Percentiles rank a stretch among this genome's conserved stretches.
Evolutionary conservation across 2,888 invertebrate genomes (phyloP).

Genomic region (Ligdia adustata): DNA sequence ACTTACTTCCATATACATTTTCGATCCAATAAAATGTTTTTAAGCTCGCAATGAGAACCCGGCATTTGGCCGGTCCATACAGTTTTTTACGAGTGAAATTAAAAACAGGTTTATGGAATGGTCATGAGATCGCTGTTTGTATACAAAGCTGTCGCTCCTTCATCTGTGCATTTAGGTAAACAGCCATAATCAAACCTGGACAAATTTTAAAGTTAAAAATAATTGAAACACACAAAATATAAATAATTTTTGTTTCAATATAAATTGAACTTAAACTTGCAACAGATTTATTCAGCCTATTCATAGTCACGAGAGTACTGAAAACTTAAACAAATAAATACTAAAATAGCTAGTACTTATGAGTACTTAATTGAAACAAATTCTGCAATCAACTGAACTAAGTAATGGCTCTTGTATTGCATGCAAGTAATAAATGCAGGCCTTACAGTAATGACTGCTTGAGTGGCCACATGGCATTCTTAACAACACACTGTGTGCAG

Average conservation of each 20-base stretch:
- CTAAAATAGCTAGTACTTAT: neutral
- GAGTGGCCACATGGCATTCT: constrained; percentile 43
- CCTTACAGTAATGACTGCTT: constrained; percentile 43
- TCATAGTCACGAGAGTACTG: neutral
- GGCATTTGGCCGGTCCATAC: constrained; percentile 4
- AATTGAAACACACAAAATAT: no score
- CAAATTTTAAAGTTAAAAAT: no score
- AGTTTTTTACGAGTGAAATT: constrained; percentile 18
- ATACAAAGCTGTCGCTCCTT: constrained; percentile 10
- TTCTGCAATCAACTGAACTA: neutral
- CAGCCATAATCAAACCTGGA: no score
- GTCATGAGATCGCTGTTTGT: constrained; percentile 6
- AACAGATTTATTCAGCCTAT: no score
- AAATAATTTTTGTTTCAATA: no score
- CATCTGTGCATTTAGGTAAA: neutral
- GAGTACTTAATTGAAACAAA: neutral
- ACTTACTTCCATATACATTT: constrained; percentile 38
- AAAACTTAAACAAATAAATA: neutral
- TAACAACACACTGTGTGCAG: constrained; percentile 22
- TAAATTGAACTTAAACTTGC: no score
- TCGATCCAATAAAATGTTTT: constrained; percentile 34
- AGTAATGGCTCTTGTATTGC: constrained; percentile 33
- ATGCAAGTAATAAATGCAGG: constrained; percentile 39
- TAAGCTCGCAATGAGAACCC: constrained; percentile 14
- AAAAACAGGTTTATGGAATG: constrained; percentile 9